Evolutionary conservation across 2,113 vertebrate species (phyloP).

Genomic region (Trachemys scripta): DNA sequence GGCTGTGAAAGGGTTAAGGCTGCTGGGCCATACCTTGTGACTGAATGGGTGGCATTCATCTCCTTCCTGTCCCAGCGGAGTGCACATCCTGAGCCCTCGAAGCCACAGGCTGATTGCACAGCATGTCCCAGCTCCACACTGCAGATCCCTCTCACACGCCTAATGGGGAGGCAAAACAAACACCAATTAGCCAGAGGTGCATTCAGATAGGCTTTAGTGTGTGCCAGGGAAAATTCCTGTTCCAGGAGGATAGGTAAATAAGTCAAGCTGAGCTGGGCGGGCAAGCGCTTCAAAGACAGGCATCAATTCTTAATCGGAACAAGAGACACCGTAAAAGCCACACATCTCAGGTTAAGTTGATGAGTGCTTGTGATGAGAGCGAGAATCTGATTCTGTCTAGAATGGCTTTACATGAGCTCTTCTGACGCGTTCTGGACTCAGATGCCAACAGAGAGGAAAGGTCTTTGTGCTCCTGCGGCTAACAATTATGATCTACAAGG

Average conservation of each 20-base stretch:
- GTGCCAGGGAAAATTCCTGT: no score
- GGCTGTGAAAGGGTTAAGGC: background rate
- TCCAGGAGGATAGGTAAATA: fast-evolving
- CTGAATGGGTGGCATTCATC: slow-evolving; percentile 92
- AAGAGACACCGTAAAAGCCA: background rate
- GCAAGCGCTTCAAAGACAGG: background rate
- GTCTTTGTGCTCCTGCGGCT: fast-evolving
- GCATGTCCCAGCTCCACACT: slow-evolving; percentile 88
- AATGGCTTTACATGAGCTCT: no score
- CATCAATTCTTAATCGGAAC: fast-evolving
- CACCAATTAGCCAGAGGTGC: background rate
- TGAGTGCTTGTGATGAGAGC: background rate
- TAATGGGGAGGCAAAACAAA: slow-evolving; percentile 38
- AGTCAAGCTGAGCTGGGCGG: fast-evolving
- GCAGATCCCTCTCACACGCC: slow-evolving; percentile 90
- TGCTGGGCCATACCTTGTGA: slow-evolving; percentile 83
- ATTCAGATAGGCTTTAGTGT: background rate
- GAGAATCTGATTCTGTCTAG: fast-evolving
- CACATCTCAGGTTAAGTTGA: background rate
- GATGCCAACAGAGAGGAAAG: background rate
- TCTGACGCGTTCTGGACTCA: background rate
- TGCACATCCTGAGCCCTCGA: slow-evolving; percentile 90
- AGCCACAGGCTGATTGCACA: slow-evolving; percentile 94
- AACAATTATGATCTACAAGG: background rate
- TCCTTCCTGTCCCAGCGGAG: slow-evolving; percentile 88